Evolutionary conservation across 92 coral and sea anemone genomes (phyloP), one percentile per base, ranked within the genome.

Genomic region (Parazoanthus darwini): DNA sequence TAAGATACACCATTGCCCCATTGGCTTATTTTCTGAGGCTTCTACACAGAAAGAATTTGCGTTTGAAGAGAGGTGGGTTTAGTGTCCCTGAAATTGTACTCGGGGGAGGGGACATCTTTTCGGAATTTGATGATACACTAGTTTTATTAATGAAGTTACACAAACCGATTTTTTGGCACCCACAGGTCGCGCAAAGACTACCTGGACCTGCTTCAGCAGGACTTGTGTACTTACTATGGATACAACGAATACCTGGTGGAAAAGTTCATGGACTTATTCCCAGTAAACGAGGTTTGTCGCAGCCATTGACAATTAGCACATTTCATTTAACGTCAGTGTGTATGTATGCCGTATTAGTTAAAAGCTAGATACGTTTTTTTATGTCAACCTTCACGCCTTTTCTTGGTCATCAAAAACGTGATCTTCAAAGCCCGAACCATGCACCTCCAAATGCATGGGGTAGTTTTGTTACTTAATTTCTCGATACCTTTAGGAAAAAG

Each of bases 231-330:
- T 68, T 97, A 95, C 86, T 97, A 97, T 79, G 92, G 98, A 80
- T 97, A 97, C 92, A 96, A 96, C 11, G 95, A 94, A 74, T 97
- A 92, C 88, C 92, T 97, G 86, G 94, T 97, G 93, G 94, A 94
- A 48, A 95, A 97, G 80, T 91, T 97, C 42, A 83, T 97, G 94
- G 98, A 97, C 26, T 88, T 97, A 78, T 97, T 97, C 86, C 97
- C 96, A 23, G 92, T 97, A 37, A 91, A 94, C 86, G 99, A 97
- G 99, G 98, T 96, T 89, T 38, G 36, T 25, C 20, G 16, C 18
- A 14, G 22, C 18, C 59, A 14, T 54, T 54, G 59, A 54, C 18
- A 0, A 37, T 43, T 38, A 15, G 33, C 18, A 10, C 3, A 23
- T n/a, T 5, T 37, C 59, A 3, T 29, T 73, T 4, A 8, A 20